Conservation (phyloP, 2,888 invertebrate genomes). For the Mythimna ferrago region DNA sequence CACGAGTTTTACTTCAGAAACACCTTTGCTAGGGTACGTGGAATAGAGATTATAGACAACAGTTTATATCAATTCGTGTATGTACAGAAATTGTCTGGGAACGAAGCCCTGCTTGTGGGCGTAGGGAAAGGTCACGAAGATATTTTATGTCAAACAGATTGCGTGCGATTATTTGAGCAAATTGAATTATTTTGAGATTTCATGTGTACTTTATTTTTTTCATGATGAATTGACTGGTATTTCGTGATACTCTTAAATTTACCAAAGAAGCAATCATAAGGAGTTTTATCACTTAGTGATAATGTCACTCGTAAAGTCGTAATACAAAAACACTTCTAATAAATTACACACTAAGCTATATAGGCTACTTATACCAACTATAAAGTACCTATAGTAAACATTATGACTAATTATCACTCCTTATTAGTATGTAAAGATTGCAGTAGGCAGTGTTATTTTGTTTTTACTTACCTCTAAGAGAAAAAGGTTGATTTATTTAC, state of each 20-base stretch:
- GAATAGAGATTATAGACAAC: background rate
- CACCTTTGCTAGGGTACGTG: background rate
- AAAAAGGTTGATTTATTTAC: too few species aligned
- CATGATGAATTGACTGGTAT: background rate
- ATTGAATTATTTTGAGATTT: slow-evolving; percentile 6
- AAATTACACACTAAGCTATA: too few species aligned
- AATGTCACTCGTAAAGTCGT: too few species aligned
- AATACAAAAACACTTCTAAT: too few species aligned
- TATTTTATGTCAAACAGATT: background rate
- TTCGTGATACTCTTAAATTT: background rate
- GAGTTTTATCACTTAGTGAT: too few species aligned
- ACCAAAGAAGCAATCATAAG: too few species aligned
- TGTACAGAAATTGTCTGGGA: slow-evolving; percentile 1
- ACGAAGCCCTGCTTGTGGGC: background rate
- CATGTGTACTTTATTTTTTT: background rate
- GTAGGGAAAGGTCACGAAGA: background rate
- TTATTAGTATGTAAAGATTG: background rate
- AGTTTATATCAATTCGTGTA: background rate
- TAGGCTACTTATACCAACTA: too few species aligned
- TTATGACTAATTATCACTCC: too few species aligned
- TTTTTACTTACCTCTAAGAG: too few species aligned
- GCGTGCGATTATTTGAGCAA: background rate
- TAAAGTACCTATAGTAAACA: too few species aligned
- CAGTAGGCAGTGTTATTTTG: too few species aligned
- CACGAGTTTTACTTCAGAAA: background rate